A percentile compares a stretch with the other conserved stretches of the same genome.
Conservation (phyloP, 2,113 vertebrate genomes). For the Chascanopsetta lugubris region DNA sequence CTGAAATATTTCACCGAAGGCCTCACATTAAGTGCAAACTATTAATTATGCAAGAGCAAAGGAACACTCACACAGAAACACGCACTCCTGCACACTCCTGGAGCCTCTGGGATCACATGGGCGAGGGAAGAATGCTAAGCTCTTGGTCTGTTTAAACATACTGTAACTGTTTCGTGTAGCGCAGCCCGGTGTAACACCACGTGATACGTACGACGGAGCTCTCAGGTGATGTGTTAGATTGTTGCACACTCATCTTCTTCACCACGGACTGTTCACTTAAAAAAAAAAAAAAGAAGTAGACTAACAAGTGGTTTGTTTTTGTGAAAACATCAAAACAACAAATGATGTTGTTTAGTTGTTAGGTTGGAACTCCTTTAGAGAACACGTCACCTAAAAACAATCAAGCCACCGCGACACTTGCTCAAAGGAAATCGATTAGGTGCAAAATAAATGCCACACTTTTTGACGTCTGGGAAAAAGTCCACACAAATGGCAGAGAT, state of each 20-base stretch:
- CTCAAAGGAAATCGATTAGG: too few species aligned
- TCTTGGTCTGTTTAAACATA: constrained; percentile 71
- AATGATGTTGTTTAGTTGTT: too few species aligned
- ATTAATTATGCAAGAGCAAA: constrained; percentile 40
- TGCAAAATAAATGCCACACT: too few species aligned
- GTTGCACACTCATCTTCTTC: constrained; percentile 31
- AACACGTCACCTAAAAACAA: too few species aligned
- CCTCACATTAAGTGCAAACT: constrained; percentile 37
- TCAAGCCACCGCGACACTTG: too few species aligned
- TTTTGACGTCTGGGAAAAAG: too few species aligned
- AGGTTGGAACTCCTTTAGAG: too few species aligned
- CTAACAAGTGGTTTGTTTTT: constrained; percentile 47
- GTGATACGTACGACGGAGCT: constrained; percentile 47
- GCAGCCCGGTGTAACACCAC: constrained; percentile 47
- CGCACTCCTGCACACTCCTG: constrained; percentile 31
- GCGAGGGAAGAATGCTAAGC: constrained; percentile 71
- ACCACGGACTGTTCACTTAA: constrained; percentile 40
- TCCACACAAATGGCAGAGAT: too few species aligned
- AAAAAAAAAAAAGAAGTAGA: not conserved
- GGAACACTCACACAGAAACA: constrained; percentile 24
- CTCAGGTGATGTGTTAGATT: constrained; percentile 49
- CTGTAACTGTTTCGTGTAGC: constrained; percentile 70
- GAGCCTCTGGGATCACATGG: constrained; percentile 55
- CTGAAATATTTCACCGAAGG: constrained; percentile 70
- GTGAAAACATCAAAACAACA: constrained; percentile 35